Conservation (phyloP, 2,113 vertebrate genomes). For the Aramus guarauna region DNA sequence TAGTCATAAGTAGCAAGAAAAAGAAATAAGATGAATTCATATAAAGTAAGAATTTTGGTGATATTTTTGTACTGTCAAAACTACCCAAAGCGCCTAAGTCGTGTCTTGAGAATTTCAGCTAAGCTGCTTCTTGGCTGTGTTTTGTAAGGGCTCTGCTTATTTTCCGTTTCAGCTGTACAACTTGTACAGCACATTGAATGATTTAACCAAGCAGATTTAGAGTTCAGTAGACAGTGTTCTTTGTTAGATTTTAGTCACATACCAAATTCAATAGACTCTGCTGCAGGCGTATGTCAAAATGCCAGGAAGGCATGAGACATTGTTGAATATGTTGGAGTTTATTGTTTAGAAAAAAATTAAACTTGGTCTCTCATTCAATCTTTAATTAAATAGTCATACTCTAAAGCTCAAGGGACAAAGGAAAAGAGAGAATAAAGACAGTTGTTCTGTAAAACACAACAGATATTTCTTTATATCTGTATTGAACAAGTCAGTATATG, state of each 20-base stretch:
- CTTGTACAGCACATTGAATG: constrained; percentile 42
- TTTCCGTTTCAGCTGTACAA: constrained; percentile 66
- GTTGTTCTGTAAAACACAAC: constrained; percentile 42
- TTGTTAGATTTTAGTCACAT: constrained; percentile 74
- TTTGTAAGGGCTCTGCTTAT: constrained; percentile 42
- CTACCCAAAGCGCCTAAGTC: neutral
- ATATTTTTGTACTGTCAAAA: neutral
- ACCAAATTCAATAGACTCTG: constrained; percentile 72
- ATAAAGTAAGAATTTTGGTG: neutral
- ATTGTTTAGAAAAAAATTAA: constrained; percentile 74
- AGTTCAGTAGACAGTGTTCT: constrained; percentile 70
- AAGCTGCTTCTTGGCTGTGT: neutral
- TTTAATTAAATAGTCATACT: constrained; percentile 69
- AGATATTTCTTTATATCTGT: constrained; percentile 42
- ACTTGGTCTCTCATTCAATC: constrained; percentile 56
- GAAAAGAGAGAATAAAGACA: constrained; percentile 33
- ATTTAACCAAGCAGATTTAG: constrained; percentile 69
- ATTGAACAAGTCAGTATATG: constrained; percentile 35
- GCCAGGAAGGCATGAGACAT: constrained; percentile 72
- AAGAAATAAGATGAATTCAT: neutral
- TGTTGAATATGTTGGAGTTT: constrained; percentile 62
- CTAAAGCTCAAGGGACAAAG: constrained; percentile 56
- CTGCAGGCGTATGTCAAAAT: constrained; percentile 70
- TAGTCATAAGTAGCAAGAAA: neutral
- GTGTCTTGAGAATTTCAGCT: constrained; percentile 25